Evolutionary conservation across 2,888 invertebrate species (phyloP), one percentile per base, ranked within the genome.

Genomic region (Calliphora vomitoria): DNA sequence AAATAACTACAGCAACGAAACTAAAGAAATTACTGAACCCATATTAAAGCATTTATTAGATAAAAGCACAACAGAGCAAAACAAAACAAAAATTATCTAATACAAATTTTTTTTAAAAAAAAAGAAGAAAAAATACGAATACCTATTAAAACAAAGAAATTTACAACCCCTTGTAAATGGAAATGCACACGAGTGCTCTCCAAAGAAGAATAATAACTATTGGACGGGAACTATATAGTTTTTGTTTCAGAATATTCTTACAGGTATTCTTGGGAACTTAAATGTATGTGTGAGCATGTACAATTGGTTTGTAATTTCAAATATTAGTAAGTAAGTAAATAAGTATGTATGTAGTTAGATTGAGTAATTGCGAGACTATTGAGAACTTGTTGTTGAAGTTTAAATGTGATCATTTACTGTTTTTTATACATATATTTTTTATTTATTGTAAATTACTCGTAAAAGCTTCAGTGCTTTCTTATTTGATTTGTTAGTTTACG

Each of bases 21-120:
- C 20, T 20, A 55, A 60, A 80, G 60, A 78, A 72, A 75, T 64
- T 64, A 71, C 55, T 62, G 69, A 86, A 82, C 35, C 82, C 86
- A 82, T 86, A 79, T 79, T 79, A 86, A 62, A 86, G 44, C 60
- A 53, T 68, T 55, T 75, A 75, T 82, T 86, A 86, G 18, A 82
- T 85, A 76, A 75, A 69, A 72, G 47, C 44, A 50, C n/a, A 50
- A 20, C 25, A 68, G 31, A 31, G 5, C 31, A 66, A 44, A 58
- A 47, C n/a, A 68, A 58, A 71, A 60, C 44, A 41, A 68, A 41
- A 78, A 60, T 78, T 82, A 78, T 78, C 76, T 85, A 76, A 79
- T 74, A 71, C 60, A 31, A 25, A 47, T 58, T 25, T 44, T 13
- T 4, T 53, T 41, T 64, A 71, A 20, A 8, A 55, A 58, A 50